These are phyloP conservation scores for Psilanteris sp. DNA, from an alignment of 1,140 invertebrate species.

Conservation along the genomic window DNA sequence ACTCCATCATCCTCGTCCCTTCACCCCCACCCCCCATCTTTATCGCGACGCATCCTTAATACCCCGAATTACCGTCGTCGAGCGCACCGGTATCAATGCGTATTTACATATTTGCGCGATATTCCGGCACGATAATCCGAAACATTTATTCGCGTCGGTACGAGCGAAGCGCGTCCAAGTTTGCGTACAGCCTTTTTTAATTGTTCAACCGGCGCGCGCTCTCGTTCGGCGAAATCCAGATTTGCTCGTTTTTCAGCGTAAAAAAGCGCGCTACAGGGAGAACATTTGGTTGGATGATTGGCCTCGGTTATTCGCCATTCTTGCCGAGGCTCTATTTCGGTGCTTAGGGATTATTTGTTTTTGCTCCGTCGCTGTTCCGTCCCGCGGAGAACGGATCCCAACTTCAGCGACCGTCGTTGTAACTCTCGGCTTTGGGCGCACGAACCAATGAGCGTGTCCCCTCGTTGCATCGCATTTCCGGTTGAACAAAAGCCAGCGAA, in stretches of 20 bases:
- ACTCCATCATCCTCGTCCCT: no score
- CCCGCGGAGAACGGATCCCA: conserved; percentile 31
- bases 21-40: no score
- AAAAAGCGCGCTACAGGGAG: conserved; percentile 50
- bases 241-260: conserved; percentile 39
- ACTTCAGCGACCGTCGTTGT: conserved; percentile 23
- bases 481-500: conserved; percentile 65
- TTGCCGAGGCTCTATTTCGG: conserved; percentile 45
- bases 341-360: conserved; percentile 64
- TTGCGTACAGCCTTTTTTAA: conserved; percentile 57
- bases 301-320: conserved; percentile 53
- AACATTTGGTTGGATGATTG: conserved; percentile 67
- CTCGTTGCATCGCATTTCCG: conserved; percentile 65
- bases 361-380: conserved; percentile 57
- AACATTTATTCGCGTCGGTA: conserved; percentile 32
- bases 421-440: conserved; percentile 37
- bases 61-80: no score
- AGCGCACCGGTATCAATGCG: conserved; percentile 30
- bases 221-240: conserved; percentile 39
- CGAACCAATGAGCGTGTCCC: conserved; percentile 65
- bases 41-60: neutral
- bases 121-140: conserved; percentile 71
- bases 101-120: conserved; percentile 75
- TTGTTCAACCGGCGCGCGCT: conserved; percentile 51
- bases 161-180: conserved; percentile 64